phyloP scores from a whole-genome alignment of 2,888 invertebrate genomes.

The Bellardia pandia region DNA sequence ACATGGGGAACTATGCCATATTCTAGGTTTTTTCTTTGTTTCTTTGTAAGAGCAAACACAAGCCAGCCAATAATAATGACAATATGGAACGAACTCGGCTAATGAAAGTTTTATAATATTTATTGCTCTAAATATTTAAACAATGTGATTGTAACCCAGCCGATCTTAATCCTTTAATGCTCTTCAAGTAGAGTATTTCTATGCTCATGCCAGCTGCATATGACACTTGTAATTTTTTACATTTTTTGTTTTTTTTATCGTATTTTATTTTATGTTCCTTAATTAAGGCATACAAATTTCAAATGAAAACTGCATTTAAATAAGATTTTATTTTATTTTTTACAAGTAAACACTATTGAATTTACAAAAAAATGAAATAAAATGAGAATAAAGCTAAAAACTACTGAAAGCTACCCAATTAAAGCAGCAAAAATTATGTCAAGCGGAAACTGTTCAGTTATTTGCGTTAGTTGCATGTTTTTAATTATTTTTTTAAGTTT shows the following conservation, averaged over 20 bases:
- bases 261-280: background rate
- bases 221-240: background rate
- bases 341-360: background rate
- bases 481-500: background rate
- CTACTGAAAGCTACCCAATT: background rate
- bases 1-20: too few species aligned
- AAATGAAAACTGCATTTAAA: background rate
- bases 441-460: constrained; percentile 13
- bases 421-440: constrained; percentile 30
- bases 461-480: background rate
- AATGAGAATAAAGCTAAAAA: background rate
- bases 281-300: background rate
- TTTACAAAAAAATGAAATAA: background rate
- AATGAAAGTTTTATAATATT: too few species aligned
- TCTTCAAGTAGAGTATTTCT: too few species aligned
- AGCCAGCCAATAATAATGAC: too few species aligned
- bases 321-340: background rate
- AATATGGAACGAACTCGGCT: too few species aligned
- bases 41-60: too few species aligned
- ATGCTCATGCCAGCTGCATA: background rate
- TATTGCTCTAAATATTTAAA: too few species aligned
- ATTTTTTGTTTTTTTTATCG: too few species aligned
- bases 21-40: too few species aligned
- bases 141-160: too few species aligned
- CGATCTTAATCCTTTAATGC: too few species aligned